Evolutionary conservation across 2,113 vertebrate species (phyloP), one percentile per base, ranked within the genome.

Genomic region (Triplophysa tibetana): DNA sequence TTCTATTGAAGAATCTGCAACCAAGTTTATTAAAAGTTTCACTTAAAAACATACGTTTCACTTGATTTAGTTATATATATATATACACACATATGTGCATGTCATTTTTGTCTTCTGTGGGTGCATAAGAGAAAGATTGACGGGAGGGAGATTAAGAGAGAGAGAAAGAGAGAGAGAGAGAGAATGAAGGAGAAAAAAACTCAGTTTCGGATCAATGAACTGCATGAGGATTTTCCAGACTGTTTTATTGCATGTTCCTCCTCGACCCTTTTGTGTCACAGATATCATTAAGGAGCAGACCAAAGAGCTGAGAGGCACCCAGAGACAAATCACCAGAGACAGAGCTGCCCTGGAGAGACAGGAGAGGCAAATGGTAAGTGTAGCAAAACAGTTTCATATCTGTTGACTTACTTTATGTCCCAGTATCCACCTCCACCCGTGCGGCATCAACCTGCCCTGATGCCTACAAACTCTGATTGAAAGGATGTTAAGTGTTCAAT

Each of bases 271-370:
- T 74, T 3, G 82, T 86, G 81, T 81, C 65, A 56, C 90, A 99
- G 97, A 99, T 88, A 90, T 98, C 77, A 98, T 99, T 93, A 99
- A 94, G 89, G 97, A 98, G 74, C 98, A 98, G 91, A 93, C 95
- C 33, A 95, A 94, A 88, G 96, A 99, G 88, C 88, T 99, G 86
- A 95, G 97, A 78, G 94, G 95, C 68, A 98, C 97, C n/a, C 98
- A 99, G 91, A 96, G 98, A 83, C 92, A 95, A 86, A 99, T 99
- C 92, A 93, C 93, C 89, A 93, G 96, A 91, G 98, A 99, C 84
- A 91, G 98, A 90, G 87, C 94, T 77, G 94, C 95, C 67, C 93
- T 99, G 68, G 98, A 99, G 88, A 98, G 93, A 88, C 96, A 99
- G 85, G 97, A 99, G 90, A 98, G 97, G 86, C 98, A 99, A 91